These are phyloP conservation scores for Tribolium freemani DNA, from an alignment of 2,888 invertebrate genomes.

Conservation along the genomic window DNA sequence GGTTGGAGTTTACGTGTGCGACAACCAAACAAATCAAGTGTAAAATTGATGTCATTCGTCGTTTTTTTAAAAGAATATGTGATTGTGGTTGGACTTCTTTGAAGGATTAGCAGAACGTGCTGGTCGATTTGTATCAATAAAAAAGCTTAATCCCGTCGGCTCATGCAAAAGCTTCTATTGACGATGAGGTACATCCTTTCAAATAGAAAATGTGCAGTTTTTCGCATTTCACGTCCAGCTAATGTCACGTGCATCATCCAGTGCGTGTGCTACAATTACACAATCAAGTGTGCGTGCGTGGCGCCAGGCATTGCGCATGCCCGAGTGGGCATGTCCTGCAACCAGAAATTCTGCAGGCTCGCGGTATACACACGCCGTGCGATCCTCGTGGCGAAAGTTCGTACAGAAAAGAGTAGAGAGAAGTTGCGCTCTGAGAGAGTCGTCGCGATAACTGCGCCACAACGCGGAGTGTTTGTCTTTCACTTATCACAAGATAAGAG, in stretches of 20 bases:
- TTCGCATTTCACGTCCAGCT: conserved; percentile 46
- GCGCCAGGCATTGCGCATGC: conserved; percentile 63
- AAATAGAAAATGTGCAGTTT: not conserved
- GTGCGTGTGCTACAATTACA: conserved; percentile 65
- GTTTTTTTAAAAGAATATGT: not conserved
- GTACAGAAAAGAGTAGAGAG: not conserved
- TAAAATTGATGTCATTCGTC: not conserved
- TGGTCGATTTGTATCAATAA: not conserved
- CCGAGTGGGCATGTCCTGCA: conserved; percentile 62
- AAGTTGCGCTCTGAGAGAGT: not conserved
- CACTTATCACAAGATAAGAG: conserved; percentile 13
- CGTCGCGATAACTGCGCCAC: conserved; percentile 5
- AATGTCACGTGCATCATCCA: conserved; percentile 58
- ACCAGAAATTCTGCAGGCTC: conserved; percentile 32
- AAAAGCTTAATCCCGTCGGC: not conserved
- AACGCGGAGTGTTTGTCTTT: conserved; percentile 23
- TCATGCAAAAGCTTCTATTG: not conserved
- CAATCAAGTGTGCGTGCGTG: conserved; percentile 65
- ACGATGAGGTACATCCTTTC: too few relatives aligned
- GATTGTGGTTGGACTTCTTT: too few relatives aligned
- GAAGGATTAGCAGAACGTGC: not conserved
- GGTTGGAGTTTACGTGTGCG: conserved; percentile 54
- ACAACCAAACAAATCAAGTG: conserved; percentile 60
- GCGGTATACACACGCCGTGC: conserved; percentile 52
- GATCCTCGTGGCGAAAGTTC: conserved; percentile 41